A percentile compares a stretch with the other conserved stretches of the same genome.
Conservation (phyloP, 2,888 invertebrate genomes). For the Microdon myrmicae region DNA sequence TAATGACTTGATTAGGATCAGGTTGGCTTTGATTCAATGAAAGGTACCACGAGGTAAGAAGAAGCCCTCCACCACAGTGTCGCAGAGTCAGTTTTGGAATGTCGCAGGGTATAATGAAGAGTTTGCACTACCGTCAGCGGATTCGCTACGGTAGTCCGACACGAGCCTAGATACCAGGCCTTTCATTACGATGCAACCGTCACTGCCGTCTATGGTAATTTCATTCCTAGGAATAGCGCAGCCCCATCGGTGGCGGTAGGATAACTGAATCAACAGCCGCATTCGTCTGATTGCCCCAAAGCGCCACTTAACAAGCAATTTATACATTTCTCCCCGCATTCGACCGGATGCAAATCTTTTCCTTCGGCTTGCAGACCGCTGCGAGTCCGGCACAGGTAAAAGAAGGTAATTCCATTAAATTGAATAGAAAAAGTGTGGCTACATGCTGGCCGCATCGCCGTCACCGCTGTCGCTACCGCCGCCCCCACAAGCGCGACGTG, state of each 20-base stretch:
- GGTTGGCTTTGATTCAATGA: slow-evolving; percentile 42
- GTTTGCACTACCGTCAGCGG: slow-evolving; percentile 24
- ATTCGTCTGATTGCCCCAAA: slow-evolving; percentile 48
- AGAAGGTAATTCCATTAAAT: slow-evolving; percentile 43
- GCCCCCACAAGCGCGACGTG: not conserved
- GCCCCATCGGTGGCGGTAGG: slow-evolving; percentile 16
- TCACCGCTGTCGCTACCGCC: not conserved
- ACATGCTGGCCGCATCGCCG: too few species aligned
- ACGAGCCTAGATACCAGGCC: slow-evolving; percentile 23
- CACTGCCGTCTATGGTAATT: slow-evolving; percentile 11
- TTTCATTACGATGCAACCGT: slow-evolving; percentile 48
- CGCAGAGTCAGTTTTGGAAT: slow-evolving; percentile 37
- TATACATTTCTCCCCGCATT: slow-evolving; percentile 41
- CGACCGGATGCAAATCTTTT: slow-evolving; percentile 50
- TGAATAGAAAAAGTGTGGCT: slow-evolving; percentile 40
- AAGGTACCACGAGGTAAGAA: slow-evolving; percentile 7
- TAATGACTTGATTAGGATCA: slow-evolving; percentile 48
- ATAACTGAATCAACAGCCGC: slow-evolving; percentile 33
- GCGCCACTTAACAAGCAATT: slow-evolving; percentile 53
- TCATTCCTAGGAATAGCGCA: slow-evolving; percentile 19
- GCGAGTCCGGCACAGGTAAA: slow-evolving; percentile 28
- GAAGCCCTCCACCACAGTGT: slow-evolving; percentile 16
- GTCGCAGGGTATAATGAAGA: slow-evolving; percentile 47
- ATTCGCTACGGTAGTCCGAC: slow-evolving; percentile 6
- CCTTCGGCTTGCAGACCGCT: slow-evolving; percentile 6